A percentile compares a stretch with the other conserved stretches of the same genome.
Evolutionary conservation across 2,888 invertebrate genomes (phyloP).

Genomic region (Sympetrum striolatum): DNA sequence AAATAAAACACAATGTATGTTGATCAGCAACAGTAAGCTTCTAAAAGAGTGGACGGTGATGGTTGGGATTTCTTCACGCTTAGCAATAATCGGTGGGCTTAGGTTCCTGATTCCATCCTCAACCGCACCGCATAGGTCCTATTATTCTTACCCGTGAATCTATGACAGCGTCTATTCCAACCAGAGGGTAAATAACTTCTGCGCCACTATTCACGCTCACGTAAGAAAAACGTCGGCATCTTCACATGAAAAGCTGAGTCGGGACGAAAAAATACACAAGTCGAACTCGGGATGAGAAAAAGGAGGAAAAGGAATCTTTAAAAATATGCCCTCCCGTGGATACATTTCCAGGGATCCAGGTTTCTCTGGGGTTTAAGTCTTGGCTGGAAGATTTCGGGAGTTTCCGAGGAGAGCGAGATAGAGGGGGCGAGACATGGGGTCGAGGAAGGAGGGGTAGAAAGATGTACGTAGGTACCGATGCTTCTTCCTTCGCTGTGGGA

Average conservation of each 20-base stretch:
- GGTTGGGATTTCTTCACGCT: no score
- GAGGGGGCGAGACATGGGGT: not conserved
- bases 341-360: conserved; percentile 16
- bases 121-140: no score
- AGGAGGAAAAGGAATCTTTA: not conserved
- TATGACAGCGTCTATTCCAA: no score
- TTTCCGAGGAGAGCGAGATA: not conserved
- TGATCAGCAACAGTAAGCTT: no score
- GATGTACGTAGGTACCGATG: conserved; percentile 14
- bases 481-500: conserved; percentile 11
- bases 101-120: no score
- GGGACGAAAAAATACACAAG: not conserved
- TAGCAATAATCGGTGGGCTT: no score
- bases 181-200: not conserved
- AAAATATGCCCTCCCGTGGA: conserved; percentile 27
- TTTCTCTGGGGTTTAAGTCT: conserved; percentile 6
- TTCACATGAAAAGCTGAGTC: not conserved
- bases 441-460: not conserved
- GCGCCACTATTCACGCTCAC: not conserved
- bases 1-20: no score
- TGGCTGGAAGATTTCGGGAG: not conserved
- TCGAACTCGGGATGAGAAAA: not conserved
- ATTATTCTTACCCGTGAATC: no score
- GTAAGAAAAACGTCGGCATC: not conserved
- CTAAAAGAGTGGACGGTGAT: no score